phyloP scores from a whole-genome alignment of 35 echinoderm and acorn worm species.

The Heliocidaris tuberculata region DNA sequence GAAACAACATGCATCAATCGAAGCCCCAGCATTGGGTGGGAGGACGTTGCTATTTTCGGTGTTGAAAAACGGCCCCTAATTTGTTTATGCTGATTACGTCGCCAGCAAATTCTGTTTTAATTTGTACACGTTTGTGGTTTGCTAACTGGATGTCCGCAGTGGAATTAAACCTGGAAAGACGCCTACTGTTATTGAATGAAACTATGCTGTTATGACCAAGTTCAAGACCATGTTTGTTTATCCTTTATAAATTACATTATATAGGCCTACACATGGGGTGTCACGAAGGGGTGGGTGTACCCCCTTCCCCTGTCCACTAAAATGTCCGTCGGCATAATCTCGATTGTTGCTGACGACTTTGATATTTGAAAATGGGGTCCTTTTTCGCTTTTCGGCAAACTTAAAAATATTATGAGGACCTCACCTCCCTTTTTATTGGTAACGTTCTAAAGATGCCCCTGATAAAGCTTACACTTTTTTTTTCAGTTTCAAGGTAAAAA shows the following conservation, averaged over 20 bases:
- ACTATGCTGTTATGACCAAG: neutral
- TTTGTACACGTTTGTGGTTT: slow-evolving; percentile 31
- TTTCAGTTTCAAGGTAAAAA: too few relatives aligned
- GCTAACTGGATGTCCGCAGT: neutral
- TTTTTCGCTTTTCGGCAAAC: too few relatives aligned
- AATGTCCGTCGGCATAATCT: too few relatives aligned
- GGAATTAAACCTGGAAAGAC: neutral
- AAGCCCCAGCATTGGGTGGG: neutral
- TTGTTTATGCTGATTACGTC: slow-evolving; percentile 46
- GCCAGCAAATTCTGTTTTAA: neutral
- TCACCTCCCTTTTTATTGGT: too few relatives aligned
- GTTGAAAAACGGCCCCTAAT: slow-evolving; percentile 39
- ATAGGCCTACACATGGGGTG: too few relatives aligned
- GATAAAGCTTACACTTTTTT: too few relatives aligned
- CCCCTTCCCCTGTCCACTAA: too few relatives aligned
- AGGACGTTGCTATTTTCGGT: slow-evolving; percentile 22
- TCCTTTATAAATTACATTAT: neutral
- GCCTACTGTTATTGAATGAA: neutral
- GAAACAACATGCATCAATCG: slow-evolving; percentile 45
- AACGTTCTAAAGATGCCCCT: too few relatives aligned
- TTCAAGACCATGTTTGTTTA: neutral
- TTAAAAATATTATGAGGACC: too few relatives aligned
- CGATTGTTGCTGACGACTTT: too few relatives aligned
- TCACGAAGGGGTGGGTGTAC: neutral
- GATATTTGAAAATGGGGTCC: too few relatives aligned